Evolutionary conservation across 2,888 invertebrate species (phyloP).

Genomic region (Acanthosepion pharaonis): DNA sequence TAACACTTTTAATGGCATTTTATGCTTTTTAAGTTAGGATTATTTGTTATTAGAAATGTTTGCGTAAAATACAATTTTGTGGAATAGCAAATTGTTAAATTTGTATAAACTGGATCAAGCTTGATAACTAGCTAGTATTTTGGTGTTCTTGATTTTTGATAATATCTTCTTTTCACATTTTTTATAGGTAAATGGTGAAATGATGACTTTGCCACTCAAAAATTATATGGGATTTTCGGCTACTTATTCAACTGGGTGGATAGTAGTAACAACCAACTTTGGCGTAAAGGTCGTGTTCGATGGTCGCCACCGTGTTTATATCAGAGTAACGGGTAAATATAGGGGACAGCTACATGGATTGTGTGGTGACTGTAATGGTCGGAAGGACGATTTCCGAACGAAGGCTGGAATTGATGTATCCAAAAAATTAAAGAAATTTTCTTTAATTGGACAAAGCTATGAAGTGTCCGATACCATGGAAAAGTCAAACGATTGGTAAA

Average conservation of each 20-base stretch:
- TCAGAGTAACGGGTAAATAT: conserved; percentile 53
- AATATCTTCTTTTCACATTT: not conserved
- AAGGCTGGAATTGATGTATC: conserved; percentile 54
- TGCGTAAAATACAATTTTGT: too few species aligned
- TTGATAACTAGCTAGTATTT: too few species aligned
- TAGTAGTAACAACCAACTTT: conserved; percentile 53
- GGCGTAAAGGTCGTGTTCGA: conserved; percentile 57
- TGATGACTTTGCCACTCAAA: not conserved
- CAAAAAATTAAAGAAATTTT: conserved; percentile 48
- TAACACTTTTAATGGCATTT: too few species aligned
- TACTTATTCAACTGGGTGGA: conserved; percentile 47
- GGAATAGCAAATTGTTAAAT: too few species aligned
- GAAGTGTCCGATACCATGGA: conserved; percentile 55
- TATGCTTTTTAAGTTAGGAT: too few species aligned
- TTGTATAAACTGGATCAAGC: too few species aligned
- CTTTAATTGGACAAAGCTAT: conserved; percentile 55
- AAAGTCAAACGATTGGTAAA: not conserved
- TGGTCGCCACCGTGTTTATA: conserved; percentile 53
- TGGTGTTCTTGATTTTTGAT: too few species aligned
- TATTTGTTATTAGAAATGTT: too few species aligned
- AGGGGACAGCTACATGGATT: conserved; percentile 54
- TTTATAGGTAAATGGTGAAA: not conserved
- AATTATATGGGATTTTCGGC: conserved; percentile 38
- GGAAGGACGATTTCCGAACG: conserved; percentile 54
- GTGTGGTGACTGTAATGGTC: conserved; percentile 60